Base-by-base conservation (phyloP, 2,888 invertebrate species). In the Caenorhabditis afra region DNA sequence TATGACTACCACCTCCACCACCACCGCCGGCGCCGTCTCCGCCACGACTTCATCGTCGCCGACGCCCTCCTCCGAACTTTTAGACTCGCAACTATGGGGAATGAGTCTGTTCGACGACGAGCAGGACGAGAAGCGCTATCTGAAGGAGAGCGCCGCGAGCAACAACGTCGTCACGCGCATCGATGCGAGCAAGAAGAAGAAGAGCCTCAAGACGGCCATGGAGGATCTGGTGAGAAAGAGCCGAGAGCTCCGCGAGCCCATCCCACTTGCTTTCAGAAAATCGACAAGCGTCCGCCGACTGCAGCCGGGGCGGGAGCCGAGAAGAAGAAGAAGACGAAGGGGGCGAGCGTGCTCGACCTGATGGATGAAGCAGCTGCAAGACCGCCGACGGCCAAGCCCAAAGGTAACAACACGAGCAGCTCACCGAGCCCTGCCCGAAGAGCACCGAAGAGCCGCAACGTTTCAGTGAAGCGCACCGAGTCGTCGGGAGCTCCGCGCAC, bases 331-430 rank as follows among this genome's bases (percentile, higher is more conserved):
- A 85, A 82, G 66, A 67, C 70, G 16, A 87, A 84, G 57, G 90
- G 90, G 10, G 84, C 85, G 5, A 85, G 86, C 57, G 66, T 90
- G 76, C 77, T 90, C 41, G 84, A 86, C 23, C 67, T 90, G 81
- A 84, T 90, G 87, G 90, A 90, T 61, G 88, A 89, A 52, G 87
- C 88, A 3, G 83, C 81, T 0, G 79, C 79, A 4, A 71, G 86
- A 45, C 83, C 83, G 12, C 64, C 81, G 0, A 83, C 83, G 0
- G 81, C 77, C 0, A 76, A 73, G 22, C 55, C 75, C 16, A 75
- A 76, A 67, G 71, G 73, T 55, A 18, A 20, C n/a, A n/a, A n/a
- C n/a, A 55, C 16, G 23, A 29, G 29, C n/a, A 29, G 29, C 29
- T 29, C 29, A 7, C 29, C 29, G 29, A 29, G 29, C 29, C 29